Evolutionary conservation across 2,888 invertebrate genomes (phyloP).

Genomic region (Drosophila lacicola): DNA sequence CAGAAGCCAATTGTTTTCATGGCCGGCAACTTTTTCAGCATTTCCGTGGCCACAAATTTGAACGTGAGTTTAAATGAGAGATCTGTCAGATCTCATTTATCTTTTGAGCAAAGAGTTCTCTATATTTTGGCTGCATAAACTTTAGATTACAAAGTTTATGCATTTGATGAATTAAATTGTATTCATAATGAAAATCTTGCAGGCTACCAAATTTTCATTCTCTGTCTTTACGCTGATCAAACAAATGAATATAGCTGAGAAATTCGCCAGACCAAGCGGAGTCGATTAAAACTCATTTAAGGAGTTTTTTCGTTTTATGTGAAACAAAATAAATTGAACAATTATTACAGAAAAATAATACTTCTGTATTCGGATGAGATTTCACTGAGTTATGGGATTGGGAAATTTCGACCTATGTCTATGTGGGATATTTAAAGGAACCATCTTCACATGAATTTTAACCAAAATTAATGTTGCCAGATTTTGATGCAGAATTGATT

Average conservation of each 20-base stretch:
- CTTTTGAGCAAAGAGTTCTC: background rate
- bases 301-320: background rate
- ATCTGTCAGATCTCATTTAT: background rate
- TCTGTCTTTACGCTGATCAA: slow-evolving; percentile 78
- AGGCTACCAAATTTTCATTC: slow-evolving; percentile 80
- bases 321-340: too few relatives aligned
- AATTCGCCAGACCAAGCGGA: slow-evolving; percentile 37
- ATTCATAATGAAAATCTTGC: slow-evolving; percentile 4
- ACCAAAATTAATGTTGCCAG: too few relatives aligned
- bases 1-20: slow-evolving; percentile 69
- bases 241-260: slow-evolving; percentile 76
- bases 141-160: too few relatives aligned
- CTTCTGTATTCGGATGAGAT: too few relatives aligned
- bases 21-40: slow-evolving; percentile 75
- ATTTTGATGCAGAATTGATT: too few relatives aligned
- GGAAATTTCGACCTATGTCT: too few relatives aligned
- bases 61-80: slow-evolving; percentile 55
- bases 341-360: too few relatives aligned
- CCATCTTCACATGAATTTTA: too few relatives aligned
- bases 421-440: too few relatives aligned
- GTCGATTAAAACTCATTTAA: background rate
- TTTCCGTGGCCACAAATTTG: slow-evolving; percentile 75
- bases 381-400: too few relatives aligned
- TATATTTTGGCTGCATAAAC: too few relatives aligned
- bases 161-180: background rate